Evolutionary conservation across 1,140 invertebrate genomes (phyloP).

Genomic region (Conus ventricosus): DNA sequence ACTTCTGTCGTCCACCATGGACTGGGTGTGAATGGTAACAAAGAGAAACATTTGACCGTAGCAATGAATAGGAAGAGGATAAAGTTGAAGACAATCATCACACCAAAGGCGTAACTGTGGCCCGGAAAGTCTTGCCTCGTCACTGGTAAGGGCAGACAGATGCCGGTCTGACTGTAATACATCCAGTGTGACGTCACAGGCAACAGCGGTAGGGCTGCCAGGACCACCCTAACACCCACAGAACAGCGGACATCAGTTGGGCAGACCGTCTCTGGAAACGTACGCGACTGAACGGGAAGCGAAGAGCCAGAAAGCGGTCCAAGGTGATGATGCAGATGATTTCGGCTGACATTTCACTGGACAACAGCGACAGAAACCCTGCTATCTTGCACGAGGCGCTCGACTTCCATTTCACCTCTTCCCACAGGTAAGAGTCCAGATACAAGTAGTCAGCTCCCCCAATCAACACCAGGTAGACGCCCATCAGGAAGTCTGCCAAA

Average conservation of each 20-base stretch:
- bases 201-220: not conserved
- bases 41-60: not conserved
- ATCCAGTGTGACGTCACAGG: not conserved
- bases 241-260: not conserved
- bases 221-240: not conserved
- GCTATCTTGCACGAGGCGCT: not conserved
- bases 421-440: not conserved
- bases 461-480: not conserved
- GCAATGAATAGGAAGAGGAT: not conserved
- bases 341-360: not conserved
- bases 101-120: not conserved
- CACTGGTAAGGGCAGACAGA: not conserved
- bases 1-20: not conserved
- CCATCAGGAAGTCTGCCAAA: not conserved
- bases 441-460: not conserved
- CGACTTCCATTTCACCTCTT: not conserved
- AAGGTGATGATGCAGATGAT: not conserved
- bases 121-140: not conserved
- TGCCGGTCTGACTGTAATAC: not conserved
- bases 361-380: not conserved
- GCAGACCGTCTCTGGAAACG: not conserved
- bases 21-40: not conserved
- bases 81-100: not conserved
- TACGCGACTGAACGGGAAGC: not conserved
- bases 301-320: not conserved